These are phyloP conservation scores for Hiodon alosoides DNA, from an alignment of 2,113 vertebrate species.

Conservation along the genomic window DNA sequence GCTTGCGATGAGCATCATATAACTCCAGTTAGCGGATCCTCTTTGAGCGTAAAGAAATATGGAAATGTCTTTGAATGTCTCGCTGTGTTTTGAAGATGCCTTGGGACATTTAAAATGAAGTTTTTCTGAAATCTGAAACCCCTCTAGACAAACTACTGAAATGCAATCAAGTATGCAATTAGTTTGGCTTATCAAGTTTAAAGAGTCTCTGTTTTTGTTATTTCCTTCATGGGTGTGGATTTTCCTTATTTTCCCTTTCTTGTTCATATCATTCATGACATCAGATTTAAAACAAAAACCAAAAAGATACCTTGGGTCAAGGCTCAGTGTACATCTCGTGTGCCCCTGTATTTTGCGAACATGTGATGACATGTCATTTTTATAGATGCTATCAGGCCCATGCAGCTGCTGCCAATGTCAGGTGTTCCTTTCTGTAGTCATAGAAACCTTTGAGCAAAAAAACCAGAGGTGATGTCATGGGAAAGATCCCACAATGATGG, in stretches of 20 bases:
- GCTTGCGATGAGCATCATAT: neutral
- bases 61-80: no score
- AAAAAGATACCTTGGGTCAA: neutral
- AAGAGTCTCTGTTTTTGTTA: neutral
- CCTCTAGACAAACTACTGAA: no score
- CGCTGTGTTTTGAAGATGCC: neutral
- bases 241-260: no score
- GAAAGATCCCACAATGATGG: conserved; percentile 13
- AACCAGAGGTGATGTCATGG: conserved; percentile 54
- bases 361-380: neutral
- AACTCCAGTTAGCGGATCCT: no score
- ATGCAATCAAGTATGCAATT: no score
- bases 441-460: conserved; percentile 27
- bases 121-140: neutral
- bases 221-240: no score
- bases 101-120: neutral
- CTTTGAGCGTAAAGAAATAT: neutral
- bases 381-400: neutral
- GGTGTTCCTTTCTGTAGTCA: conserved; percentile 15
- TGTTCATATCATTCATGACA: no score
- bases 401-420: conserved; percentile 10
- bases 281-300: no score
- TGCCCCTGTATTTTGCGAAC: neutral
- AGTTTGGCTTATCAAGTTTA: no score
- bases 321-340: neutral